These are phyloP conservation scores for Trididemnum miniatum DNA, from an alignment of 23 tunicate species.

Conservation along the genomic window DNA sequence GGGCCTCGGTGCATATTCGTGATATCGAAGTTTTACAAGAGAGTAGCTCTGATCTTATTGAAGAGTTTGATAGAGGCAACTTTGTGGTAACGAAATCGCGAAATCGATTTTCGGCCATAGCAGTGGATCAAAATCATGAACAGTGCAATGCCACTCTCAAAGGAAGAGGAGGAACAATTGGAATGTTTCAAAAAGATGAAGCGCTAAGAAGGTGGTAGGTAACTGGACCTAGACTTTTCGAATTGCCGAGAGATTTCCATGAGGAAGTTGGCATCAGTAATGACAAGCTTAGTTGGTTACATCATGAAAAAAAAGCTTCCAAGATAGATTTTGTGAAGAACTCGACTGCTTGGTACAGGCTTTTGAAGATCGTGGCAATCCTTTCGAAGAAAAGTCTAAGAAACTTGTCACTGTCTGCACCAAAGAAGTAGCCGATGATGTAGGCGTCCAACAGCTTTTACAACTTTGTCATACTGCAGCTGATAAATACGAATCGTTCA, in stretches of 20 bases:
- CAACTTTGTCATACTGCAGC: neutral
- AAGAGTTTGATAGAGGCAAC: neutral
- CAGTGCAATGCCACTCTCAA: conserved; percentile 12
- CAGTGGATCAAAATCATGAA: conserved; percentile 6
- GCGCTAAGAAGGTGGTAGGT: neutral
- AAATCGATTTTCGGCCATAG: neutral
- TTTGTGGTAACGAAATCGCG: conserved; percentile 8
- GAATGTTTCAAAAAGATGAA: conserved; percentile 1
- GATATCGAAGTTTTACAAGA: neutral
- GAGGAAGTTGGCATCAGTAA: conserved; percentile 3
- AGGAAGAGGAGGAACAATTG: conserved; percentile 7
- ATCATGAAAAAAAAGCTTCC: conserved; percentile 5
- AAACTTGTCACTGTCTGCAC: neutral
- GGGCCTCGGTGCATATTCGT: conserved; percentile 11
- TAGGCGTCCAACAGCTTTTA: conserved; percentile 9
- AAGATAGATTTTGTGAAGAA: conserved; percentile 3
- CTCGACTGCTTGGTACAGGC: neutral
- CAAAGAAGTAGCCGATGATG: neutral
- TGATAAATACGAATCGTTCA: neutral
- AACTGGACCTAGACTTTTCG: neutral
- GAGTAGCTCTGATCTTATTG: neutral
- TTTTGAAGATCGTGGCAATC: conserved; percentile 10
- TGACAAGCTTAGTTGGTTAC: conserved; percentile 1
- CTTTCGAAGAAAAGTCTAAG: neutral
- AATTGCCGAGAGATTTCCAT: conserved; percentile 1